Conservation (phyloP, 2,797 vertebrate genomes). For the Phyllotis vaccarum region DNA sequence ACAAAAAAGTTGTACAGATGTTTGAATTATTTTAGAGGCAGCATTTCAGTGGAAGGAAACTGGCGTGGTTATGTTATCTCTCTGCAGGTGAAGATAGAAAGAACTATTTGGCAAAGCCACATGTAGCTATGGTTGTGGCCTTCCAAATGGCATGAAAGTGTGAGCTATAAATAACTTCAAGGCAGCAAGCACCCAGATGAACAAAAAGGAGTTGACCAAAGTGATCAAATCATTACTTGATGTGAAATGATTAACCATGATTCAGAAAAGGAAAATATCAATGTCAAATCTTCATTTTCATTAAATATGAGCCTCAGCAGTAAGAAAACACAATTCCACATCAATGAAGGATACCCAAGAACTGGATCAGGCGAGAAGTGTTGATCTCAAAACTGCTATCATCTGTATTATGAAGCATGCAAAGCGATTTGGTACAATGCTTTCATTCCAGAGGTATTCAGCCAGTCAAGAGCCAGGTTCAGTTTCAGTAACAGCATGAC, state of each 20-base stretch:
- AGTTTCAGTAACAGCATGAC: conserved; percentile 99
- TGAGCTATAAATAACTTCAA: conserved; percentile 97
- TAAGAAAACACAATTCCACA: conserved; percentile 99
- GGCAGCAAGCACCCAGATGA: conserved; percentile 99
- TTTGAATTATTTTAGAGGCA: neutral
- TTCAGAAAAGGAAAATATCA: conserved; percentile 97
- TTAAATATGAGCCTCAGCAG: conserved; percentile 99
- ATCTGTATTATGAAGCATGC: conserved; percentile 99
- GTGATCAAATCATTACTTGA: conserved; percentile 98
- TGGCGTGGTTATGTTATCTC: neutral
- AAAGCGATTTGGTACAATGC: conserved; percentile 98
- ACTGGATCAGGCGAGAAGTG: conserved; percentile 98
- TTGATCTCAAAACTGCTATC: conserved; percentile 99
- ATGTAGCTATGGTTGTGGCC: conserved; percentile 98
- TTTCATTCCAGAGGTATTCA: conserved; percentile 99
- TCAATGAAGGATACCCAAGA: conserved; percentile 99
- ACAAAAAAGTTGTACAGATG: conserved; percentile 99
- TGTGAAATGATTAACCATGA: conserved; percentile 99
- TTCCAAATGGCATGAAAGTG: conserved; percentile 98
- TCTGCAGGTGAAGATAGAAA: conserved; percentile 98
- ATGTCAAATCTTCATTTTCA: conserved; percentile 97
- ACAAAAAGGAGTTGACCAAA: conserved; percentile 98
- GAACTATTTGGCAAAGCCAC: conserved; percentile 99
- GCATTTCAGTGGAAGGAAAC: neutral
- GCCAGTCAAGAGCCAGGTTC: conserved; percentile 99